Evolutionary conservation across 2,797 vertebrate genomes (phyloP).

Genomic region (Halcyon chelicuti): DNA sequence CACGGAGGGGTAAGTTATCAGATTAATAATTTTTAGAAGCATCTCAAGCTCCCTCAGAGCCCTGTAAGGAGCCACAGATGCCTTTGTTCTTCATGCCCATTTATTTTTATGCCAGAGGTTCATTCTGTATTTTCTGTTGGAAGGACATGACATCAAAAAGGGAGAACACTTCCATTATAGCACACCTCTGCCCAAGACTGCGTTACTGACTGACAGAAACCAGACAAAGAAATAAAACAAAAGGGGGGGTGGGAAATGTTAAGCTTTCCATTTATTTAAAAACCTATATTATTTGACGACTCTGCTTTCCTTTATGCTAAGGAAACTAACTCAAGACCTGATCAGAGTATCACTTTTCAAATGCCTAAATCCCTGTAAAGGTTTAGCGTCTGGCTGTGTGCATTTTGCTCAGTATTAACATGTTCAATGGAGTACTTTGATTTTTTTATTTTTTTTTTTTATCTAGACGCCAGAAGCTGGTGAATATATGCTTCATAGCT

Average conservation of each 20-base stretch:
- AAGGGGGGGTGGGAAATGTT: neutral
- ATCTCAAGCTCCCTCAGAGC: slow-evolving; percentile 1
- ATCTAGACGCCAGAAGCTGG: slow-evolving; percentile 86
- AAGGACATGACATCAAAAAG: neutral
- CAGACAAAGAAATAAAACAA: slow-evolving; percentile 75
- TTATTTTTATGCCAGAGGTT: slow-evolving; percentile 20
- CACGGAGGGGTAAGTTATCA: neutral
- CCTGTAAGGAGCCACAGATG: neutral
- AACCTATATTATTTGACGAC: slow-evolving; percentile 63
- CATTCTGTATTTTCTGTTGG: neutral
- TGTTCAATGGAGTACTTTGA: slow-evolving; percentile 87
- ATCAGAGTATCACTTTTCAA: slow-evolving; percentile 85
- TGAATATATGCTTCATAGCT: slow-evolving; percentile 89
- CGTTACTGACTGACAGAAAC: slow-evolving; percentile 7
- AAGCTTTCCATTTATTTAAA: slow-evolving; percentile 59
- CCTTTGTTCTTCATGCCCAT: slow-evolving; percentile 8
- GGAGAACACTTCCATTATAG: neutral
- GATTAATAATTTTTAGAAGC: slow-evolving; percentile 39
- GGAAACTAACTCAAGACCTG: slow-evolving; percentile 77
- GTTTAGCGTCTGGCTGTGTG: slow-evolving; percentile 87
- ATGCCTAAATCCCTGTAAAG: slow-evolving; percentile 86
- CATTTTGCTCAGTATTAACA: slow-evolving; percentile 88
- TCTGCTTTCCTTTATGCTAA: slow-evolving; percentile 66
- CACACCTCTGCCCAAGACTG: slow-evolving; percentile 16
- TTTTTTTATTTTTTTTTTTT: slow-evolving; percentile 79